Evolutionary conservation across 92 coral and sea anemone genomes (phyloP).

Genomic region (Micromussa lordhowensis): DNA sequence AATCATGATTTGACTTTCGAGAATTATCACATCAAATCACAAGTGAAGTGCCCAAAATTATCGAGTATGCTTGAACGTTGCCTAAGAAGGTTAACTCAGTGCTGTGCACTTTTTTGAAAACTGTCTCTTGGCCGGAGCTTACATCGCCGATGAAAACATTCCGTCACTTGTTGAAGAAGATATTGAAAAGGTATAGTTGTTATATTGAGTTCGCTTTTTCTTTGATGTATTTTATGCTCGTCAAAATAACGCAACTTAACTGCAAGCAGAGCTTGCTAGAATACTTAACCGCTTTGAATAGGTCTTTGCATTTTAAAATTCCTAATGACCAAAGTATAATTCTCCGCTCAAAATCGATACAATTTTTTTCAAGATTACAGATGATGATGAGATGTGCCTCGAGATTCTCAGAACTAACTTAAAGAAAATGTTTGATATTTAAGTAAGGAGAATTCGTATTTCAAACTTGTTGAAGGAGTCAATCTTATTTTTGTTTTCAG

Average conservation of each 20-base stretch:
- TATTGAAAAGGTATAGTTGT: not conserved
- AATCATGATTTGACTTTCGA: not conserved
- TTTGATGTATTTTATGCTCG: not conserved
- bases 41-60: not conserved
- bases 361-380: not conserved
- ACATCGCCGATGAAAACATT: not conserved
- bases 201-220: not conserved
- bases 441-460: constrained; percentile 9
- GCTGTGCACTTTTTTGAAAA: not conserved
- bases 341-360: not conserved
- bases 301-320: not conserved
- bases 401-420: not conserved
- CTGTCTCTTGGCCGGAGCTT: not conserved
- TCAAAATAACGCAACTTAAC: not conserved
- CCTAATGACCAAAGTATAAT: not conserved
- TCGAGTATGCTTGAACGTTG: constrained; percentile 2
- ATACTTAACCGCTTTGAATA: not conserved
- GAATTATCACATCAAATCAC: not conserved
- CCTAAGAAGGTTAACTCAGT: not conserved
- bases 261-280: not conserved
- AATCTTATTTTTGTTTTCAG: not conserved
- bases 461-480: not conserved
- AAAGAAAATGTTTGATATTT: too few species aligned
- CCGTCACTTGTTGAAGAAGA: not conserved
- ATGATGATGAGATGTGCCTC: not conserved